phyloP scores from a whole-genome alignment of 2,797 vertebrate species.

The Podarcis siculus region DNA sequence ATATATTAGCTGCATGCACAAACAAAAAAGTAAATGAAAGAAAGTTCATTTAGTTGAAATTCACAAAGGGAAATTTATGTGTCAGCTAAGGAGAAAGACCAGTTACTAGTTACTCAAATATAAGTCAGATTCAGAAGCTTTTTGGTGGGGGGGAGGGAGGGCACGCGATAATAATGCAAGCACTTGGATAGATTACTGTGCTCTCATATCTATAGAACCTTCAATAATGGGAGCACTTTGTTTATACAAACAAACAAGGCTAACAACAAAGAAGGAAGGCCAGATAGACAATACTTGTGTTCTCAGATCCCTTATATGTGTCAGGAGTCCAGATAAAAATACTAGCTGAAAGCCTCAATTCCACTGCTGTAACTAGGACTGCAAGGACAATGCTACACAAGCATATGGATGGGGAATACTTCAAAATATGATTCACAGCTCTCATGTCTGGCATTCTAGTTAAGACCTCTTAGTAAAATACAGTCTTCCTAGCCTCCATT shows the following conservation, averaged over 20 bases:
- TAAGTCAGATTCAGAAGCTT: too few species aligned
- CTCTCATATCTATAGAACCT: not conserved
- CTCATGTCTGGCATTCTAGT: not conserved
- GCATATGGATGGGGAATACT: not conserved
- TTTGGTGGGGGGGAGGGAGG: too few species aligned
- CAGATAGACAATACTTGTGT: too few species aligned
- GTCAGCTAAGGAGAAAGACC: not conserved
- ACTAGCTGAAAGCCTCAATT: not conserved
- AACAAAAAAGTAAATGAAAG: conserved; percentile 32
- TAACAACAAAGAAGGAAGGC: too few species aligned
- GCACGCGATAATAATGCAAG: too few species aligned
- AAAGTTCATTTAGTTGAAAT: not conserved
- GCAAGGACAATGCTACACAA: not conserved
- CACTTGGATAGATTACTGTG: not conserved
- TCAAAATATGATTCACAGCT: not conserved
- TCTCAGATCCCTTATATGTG: not conserved
- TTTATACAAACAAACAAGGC: too few species aligned
- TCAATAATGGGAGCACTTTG: not conserved
- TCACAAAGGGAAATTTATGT: not conserved
- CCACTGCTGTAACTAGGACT: not conserved
- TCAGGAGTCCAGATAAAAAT: too few species aligned
- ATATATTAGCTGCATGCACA: too few species aligned
- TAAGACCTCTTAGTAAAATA: not conserved
- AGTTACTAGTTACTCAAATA: not conserved
- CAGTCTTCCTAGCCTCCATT: not conserved